Evolutionary conservation across 2,797 vertebrate genomes (phyloP), one percentile per base, ranked within the genome.

Genomic region (Dipus sagitta): DNA sequence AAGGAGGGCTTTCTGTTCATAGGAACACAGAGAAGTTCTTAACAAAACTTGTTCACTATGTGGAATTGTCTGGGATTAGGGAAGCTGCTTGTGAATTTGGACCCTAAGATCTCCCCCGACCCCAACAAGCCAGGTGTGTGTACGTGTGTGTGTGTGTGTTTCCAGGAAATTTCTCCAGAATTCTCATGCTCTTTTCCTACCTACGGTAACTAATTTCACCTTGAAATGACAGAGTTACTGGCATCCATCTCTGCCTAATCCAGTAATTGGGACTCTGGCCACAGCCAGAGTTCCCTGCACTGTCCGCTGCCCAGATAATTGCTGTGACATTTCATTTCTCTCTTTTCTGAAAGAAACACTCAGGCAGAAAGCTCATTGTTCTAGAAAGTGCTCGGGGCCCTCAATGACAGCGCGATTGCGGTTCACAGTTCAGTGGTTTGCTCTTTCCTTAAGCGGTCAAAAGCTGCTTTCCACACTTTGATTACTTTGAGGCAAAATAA

Each of bases 251-350:
- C 76, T 54, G 81, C 38, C 86, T 95, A 91, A 95, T 86, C 95
- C 85, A 89, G 78, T 88, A 95, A 96, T 9, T 95, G 94, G 91
- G 86, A 86, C 67, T 94, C 92, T 6, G 84, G 94, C 95, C 92
- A 82, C 78, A 84, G 93, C 18, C 72, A 74, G 91, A 42, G 89
- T 95, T 95, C 87, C 83, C 95, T 60, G 32, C 91, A 67, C 96
- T 94, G 75, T 90, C 95, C 82, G 54, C 92, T 95, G 93, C 94
- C 92, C n/a, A 2, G 96, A 72, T 97, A 97, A 98, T 96, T 96
- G 97, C 95, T 81, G 95, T 96, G 97, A 98, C 97, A 97, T 98
- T 97, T 98, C 86, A 91, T 96, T 96, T 97, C 94, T 97, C 90
- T 93, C 82, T 95, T 96, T 0, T 8, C 71, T 42, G 60, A 83